Percentiles rank a stretch among this genome's conserved stretches.
These are phyloP conservation scores for Hormaphis cornu DNA, from an alignment of 1,140 invertebrate species.

Conservation along the genomic window DNA sequence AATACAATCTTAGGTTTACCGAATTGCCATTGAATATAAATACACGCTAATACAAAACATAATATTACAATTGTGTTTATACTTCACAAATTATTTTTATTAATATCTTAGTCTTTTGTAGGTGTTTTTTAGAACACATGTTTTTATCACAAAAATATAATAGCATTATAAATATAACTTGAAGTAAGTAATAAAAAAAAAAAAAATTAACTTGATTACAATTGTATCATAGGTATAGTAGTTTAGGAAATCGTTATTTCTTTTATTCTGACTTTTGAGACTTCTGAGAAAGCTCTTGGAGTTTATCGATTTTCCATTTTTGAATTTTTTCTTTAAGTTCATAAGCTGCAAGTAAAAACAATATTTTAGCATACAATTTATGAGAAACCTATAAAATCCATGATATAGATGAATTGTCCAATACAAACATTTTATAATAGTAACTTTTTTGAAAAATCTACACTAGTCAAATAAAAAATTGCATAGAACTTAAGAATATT, in stretches of 20 bases:
- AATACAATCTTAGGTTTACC: not conserved
- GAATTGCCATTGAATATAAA: not conserved
- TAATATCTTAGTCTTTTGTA: slow-evolving; percentile 12
- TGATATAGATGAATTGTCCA: no score
- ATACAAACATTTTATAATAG: no score
- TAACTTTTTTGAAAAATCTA: no score
- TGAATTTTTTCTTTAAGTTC: slow-evolving; percentile 69
- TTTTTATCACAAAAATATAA: slow-evolving; percentile 26
- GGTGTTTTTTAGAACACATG: slow-evolving; percentile 24
- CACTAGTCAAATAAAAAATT: no score
- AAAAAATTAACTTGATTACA: slow-evolving; percentile 8
- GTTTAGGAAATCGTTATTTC: not conserved
- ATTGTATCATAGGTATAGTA: not conserved
- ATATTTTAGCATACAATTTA: slow-evolving; percentile 22
- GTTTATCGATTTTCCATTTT: slow-evolving; percentile 62
- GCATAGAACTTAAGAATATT: no score
- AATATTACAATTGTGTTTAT: no score
- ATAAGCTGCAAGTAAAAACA: slow-evolving; percentile 48
- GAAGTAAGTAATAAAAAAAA: slow-evolving; percentile 5
- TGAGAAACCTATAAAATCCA: not conserved
- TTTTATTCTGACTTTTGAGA: not conserved
- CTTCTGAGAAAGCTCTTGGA: slow-evolving; percentile 16
- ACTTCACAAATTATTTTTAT: no score
- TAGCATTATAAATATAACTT: slow-evolving; percentile 4
- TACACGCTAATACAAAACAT: not conserved